phyloP scores from a whole-genome alignment of 1,140 invertebrate species.

The Hyles euphorbiae region DNA sequence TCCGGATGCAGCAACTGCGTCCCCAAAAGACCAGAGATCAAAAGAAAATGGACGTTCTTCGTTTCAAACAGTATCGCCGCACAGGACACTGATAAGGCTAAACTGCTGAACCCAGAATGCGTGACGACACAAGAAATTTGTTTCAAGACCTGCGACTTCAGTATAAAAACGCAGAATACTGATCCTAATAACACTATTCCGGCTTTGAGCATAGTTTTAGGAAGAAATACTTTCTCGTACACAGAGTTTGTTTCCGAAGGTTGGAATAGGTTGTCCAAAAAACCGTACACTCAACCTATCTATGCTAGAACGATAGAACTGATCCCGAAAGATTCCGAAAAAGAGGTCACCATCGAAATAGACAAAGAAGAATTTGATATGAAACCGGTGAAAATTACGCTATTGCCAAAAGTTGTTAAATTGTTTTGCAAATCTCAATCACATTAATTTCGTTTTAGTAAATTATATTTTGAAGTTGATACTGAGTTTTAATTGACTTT shows the following conservation, averaged over 20 bases:
- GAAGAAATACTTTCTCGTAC: conserved; percentile 78
- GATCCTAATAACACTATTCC: conserved; percentile 39
- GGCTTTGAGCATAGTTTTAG: conserved; percentile 73
- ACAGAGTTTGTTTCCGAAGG: conserved; percentile 82
- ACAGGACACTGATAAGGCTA: conserved; percentile 64
- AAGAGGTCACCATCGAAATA: conserved; percentile 80
- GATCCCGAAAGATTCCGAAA: conserved; percentile 70
- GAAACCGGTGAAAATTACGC: conserved; percentile 84
- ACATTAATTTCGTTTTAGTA: conserved; percentile 3
- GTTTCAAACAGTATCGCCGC: conserved; percentile 51
- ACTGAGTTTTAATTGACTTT: too few species aligned
- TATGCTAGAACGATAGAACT: conserved; percentile 81
- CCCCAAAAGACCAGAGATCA: conserved; percentile 42
- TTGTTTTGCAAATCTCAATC: conserved; percentile 37
- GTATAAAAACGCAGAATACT: conserved; percentile 73
- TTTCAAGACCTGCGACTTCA: conserved; percentile 79
- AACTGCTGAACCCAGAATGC: conserved; percentile 80
- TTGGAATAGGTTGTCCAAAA: conserved; percentile 76
- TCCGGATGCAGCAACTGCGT: conserved; percentile 87
- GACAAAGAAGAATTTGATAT: conserved; percentile 91
- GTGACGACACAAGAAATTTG: conserved; percentile 68
- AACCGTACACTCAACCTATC: conserved; percentile 62
- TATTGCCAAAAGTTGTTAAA: conserved; percentile 78
- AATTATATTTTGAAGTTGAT: too few species aligned
- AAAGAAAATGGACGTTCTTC: conserved; percentile 63